phyloP scores from a whole-genome alignment of 2,888 invertebrate species.

The Andrena dorsata region DNA sequence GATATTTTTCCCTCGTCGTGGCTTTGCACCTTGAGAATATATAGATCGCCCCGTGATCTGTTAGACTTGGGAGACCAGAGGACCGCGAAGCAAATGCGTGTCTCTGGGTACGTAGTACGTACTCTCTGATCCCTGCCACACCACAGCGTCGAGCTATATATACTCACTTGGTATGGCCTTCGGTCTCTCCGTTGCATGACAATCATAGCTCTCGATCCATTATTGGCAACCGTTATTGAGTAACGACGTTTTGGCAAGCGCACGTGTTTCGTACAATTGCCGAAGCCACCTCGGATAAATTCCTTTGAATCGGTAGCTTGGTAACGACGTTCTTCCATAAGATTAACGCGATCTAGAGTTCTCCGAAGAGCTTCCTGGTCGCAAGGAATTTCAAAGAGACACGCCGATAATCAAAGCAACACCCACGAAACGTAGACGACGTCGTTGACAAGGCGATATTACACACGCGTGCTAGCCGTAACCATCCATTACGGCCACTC shows the following conservation, averaged over 20 bases:
- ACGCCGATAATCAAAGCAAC: background rate
- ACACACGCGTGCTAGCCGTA: slow-evolving; percentile 40
- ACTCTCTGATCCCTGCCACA: slow-evolving; percentile 30
- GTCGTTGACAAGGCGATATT: slow-evolving; percentile 36
- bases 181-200: slow-evolving; percentile 61
- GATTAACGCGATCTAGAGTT: background rate
- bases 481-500: slow-evolving; percentile 48
- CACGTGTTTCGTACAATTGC: background rate
- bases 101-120: slow-evolving; percentile 4
- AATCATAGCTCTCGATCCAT: slow-evolving; percentile 59
- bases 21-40: too few species aligned
- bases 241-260: slow-evolving; percentile 43
- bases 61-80: background rate
- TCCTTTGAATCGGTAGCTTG: background rate
- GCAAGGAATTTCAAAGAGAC: background rate
- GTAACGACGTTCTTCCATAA: background rate
- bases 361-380: background rate
- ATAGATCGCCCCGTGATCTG: background rate
- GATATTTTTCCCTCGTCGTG: too few species aligned
- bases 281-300: slow-evolving; percentile 19
- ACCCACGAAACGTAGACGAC: background rate
- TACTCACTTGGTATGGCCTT: slow-evolving; percentile 65
- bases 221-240: slow-evolving; percentile 48
- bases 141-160: slow-evolving; percentile 53
- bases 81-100: background rate